A percentile compares a stretch with the other conserved stretches of the same genome.
These are phyloP conservation scores for Aurelia aurita complex sp. Pacific DNA, from an alignment of 30 jellyfish, hydroid and myxozoan genomes.

Conservation along the genomic window DNA sequence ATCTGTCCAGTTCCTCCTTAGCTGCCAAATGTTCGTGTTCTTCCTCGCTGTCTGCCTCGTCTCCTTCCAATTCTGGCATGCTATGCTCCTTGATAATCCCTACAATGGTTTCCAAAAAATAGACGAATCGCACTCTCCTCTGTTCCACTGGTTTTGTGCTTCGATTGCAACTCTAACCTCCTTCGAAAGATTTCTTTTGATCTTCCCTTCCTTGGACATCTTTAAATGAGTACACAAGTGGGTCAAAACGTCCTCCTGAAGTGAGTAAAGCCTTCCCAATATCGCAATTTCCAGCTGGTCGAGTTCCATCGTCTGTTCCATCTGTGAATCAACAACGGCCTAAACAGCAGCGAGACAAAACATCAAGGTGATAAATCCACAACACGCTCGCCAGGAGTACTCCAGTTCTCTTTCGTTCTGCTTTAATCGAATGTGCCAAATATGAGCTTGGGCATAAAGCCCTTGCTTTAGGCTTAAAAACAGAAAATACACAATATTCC, in stretches of 20 bases:
- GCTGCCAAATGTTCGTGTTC: neutral
- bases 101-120: slow-evolving; percentile 20
- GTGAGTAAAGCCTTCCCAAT: slow-evolving; percentile 22
- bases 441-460: slow-evolving; percentile 19
- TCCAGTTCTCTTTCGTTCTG: neutral
- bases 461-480: slow-evolving; percentile 7
- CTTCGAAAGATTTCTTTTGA: slow-evolving; percentile 10
- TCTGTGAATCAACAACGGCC: slow-evolving; percentile 26
- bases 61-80: slow-evolving; percentile 30
- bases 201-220: slow-evolving; percentile 25
- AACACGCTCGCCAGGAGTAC: slow-evolving; percentile 1
- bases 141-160: slow-evolving; percentile 19
- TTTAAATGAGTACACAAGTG: slow-evolving; percentile 7
- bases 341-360: neutral
- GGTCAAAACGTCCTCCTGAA: slow-evolving; percentile 22
- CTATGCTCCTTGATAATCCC: neutral
- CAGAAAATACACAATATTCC: neutral
- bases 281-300: slow-evolving; percentile 34
- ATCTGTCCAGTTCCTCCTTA: slow-evolving; percentile 18
- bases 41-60: neutral
- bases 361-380: neutral
- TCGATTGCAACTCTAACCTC: slow-evolving; percentile 36
- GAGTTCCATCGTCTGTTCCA: slow-evolving; percentile 2
- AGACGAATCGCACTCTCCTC: slow-evolving; percentile 13
- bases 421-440: slow-evolving; percentile 51